Conservation (phyloP, 37 sponge, comb jelly and placozoan species). For the Aphrocallistes beatrix region DNA sequence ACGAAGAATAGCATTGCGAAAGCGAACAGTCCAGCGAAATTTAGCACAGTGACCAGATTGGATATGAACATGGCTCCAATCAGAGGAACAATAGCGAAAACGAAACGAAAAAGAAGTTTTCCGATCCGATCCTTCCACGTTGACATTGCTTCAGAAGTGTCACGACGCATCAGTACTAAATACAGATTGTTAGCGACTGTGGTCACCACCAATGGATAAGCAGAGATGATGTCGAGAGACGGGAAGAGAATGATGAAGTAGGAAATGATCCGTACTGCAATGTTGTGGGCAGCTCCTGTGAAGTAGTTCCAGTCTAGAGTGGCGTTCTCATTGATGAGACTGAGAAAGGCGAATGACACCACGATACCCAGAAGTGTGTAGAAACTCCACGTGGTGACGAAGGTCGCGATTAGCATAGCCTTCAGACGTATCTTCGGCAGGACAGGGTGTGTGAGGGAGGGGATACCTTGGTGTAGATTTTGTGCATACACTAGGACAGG, state of each 20-base stretch:
- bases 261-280: constrained; percentile 39
- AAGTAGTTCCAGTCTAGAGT: constrained; percentile 62
- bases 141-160: constrained; percentile 26
- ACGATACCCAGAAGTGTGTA: constrained; percentile 58
- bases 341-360: constrained; percentile 54
- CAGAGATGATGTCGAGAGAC: constrained; percentile 72
- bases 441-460: constrained; percentile 60
- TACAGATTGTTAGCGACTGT: constrained; percentile 59
- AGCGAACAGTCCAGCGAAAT: constrained; percentile 69
- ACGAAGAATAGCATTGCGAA: constrained; percentile 56
- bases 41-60: constrained; percentile 64
- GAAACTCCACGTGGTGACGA: constrained; percentile 26
- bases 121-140: constrained; percentile 19
- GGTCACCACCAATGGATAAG: constrained; percentile 60
- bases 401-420: constrained; percentile 32
- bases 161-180: constrained; percentile 34
- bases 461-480: constrained; percentile 63
- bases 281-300: neutral
- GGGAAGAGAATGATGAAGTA: constrained; percentile 79
- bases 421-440: constrained; percentile 40
- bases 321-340: constrained; percentile 39
- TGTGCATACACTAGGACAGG: constrained; percentile 66
- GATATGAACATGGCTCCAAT: constrained; percentile 51
- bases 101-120: constrained; percentile 26
- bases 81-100: constrained; percentile 47